Evolutionary conservation across 2,797 vertebrate genomes (phyloP).

Genomic region (Lepus townsendii): DNA sequence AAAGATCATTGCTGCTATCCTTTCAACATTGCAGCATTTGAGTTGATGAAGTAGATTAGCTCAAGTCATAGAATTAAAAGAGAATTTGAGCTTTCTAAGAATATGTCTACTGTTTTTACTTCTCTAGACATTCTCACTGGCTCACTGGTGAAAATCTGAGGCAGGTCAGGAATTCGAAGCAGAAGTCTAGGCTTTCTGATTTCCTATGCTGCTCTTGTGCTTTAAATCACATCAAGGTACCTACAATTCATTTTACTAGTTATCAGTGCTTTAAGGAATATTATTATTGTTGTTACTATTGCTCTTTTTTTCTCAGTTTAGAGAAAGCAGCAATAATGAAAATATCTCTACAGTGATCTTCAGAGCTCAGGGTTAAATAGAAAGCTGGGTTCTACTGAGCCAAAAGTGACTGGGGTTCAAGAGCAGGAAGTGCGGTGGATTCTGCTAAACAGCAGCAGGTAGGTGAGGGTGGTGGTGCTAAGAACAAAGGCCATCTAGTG

Average conservation of each 20-base stretch:
- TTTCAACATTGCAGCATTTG: neutral
- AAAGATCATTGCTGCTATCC: neutral
- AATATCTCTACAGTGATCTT: conserved; percentile 27
- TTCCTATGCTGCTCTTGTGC: conserved; percentile 13
- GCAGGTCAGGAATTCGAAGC: neutral
- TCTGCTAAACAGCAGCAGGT: conserved; percentile 10
- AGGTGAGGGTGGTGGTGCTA: neutral
- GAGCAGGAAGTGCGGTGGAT: neutral
- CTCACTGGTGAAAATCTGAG: neutral
- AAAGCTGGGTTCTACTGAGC: conserved; percentile 7
- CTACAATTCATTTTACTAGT: neutral
- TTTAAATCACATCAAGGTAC: neutral
- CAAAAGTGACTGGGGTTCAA: conserved; percentile 14
- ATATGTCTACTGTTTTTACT: neutral
- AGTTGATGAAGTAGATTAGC: neutral
- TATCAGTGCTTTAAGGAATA: conserved; percentile 5
- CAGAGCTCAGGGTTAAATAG: conserved; percentile 25
- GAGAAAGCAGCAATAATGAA: conserved; percentile 45
- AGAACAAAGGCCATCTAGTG: neutral
- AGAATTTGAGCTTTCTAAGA: conserved; percentile 41
- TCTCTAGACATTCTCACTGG: conserved; percentile 2
- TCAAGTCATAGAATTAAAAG: conserved; percentile 31
- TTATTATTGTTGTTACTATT: neutral
- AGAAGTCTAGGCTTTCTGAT: neutral
- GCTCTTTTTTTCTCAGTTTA: conserved; percentile 34